These are phyloP conservation scores for Tetheella fluctuosa DNA, from an alignment of 2,888 invertebrate genomes.

Conservation along the genomic window DNA sequence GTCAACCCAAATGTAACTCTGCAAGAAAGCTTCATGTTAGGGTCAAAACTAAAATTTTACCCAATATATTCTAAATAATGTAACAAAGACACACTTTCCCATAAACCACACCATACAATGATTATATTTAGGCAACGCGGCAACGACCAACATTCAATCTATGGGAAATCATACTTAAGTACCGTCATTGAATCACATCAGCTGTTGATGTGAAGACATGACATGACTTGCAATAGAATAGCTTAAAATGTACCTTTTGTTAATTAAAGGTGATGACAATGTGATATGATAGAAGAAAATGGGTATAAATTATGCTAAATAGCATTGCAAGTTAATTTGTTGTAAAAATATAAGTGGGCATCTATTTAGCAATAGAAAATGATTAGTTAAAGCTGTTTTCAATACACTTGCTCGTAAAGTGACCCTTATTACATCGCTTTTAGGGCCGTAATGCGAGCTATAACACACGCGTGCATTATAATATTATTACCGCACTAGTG, in stretches of 20 bases:
- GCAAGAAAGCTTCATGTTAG: no score
- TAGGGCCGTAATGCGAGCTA: no score
- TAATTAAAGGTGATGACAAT: slow-evolving; percentile 1
- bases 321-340: background rate
- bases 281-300: background rate
- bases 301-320: background rate
- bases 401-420: no score
- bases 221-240: background rate
- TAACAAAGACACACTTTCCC: background rate
- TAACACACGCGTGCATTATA: no score
- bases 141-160: background rate
- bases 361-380: no score
- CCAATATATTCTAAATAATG: background rate
- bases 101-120: background rate
- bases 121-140: background rate
- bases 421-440: no score
- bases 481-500: no score
- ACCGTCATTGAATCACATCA: background rate
- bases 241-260: background rate
- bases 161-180: background rate
- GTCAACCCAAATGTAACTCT: no score
- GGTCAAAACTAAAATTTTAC: background rate
- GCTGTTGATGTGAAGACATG: background rate
- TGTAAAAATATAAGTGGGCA: no score
- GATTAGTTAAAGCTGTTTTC: no score